Base-by-base conservation (phyloP, 2,888 invertebrate genomes). In the Cheilosia urbana region DNA sequence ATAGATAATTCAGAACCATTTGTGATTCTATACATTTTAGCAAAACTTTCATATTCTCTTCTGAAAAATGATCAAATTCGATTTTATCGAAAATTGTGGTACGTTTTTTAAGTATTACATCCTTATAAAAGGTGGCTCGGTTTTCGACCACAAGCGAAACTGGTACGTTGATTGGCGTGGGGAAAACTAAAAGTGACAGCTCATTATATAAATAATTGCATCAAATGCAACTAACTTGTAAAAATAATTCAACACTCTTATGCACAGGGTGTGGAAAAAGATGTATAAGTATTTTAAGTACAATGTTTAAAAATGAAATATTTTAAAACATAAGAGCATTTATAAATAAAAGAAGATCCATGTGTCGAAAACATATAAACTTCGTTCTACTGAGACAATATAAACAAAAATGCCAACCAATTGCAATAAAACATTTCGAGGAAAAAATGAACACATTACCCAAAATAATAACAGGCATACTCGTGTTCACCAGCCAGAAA, bases 401-500 rank as follows among this genome's bases (percentile, higher is more conserved):
- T 62, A 62, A 58, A 60, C 58, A 58, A 34, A 34, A 49, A 68
- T 24, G 19, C 7, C 34, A 19, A 13, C 49, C 2, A 9, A 24
- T 13, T 2, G 27, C 13, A 49, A 6, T 2, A 9, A 5, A 24
- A 37, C 13, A 37, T 37, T 37, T 13, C 37, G 13, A 37, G 37
- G 17, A 30, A n/a, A 17, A 40, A 37, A 30, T 9, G 30, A 34
- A 65, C 7, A 37, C 37, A 37, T 37, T 1, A 0, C 27, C 47
- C 17, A 4, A 60, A 71, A 55, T 71, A 71, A 51, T 40, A 49
- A 2, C n/a, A 51, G 30, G 45, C 15, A 9, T n/a, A 24, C 47
- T 17, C 17, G 17, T 40, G n/a, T 19, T 51, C n/a, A 4, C 24
- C 13, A 40, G 19, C 11, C 47, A 19, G 63, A 53, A 72, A 65